These are phyloP conservation scores for Echiichthys vipera DNA, from an alignment of 2,797 vertebrate genomes.

Conservation along the genomic window DNA sequence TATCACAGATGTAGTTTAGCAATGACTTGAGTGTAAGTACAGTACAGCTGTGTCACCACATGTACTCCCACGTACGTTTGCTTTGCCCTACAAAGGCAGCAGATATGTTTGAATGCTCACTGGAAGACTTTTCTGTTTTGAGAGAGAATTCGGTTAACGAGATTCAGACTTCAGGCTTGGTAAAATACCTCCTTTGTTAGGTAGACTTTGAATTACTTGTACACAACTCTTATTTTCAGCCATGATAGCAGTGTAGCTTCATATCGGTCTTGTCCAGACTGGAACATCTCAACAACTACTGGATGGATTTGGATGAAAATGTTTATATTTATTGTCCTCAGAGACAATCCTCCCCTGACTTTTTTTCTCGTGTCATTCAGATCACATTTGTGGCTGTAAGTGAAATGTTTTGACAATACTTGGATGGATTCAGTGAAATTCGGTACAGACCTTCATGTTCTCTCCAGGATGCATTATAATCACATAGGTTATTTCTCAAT, in stretches of 20 bases:
- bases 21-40: background rate
- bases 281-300: background rate
- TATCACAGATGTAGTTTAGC: conserved; percentile 18
- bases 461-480: background rate
- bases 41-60: background rate
- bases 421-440: background rate
- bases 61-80: conserved; percentile 1
- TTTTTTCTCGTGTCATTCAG: background rate
- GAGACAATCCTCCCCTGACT: background rate
- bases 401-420: background rate
- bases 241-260: background rate
- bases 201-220: background rate
- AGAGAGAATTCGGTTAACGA: conserved; percentile 3
- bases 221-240: background rate
- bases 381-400: background rate
- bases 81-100: conserved; percentile 4
- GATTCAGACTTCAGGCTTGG: background rate
- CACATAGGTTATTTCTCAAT: background rate
- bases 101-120: conserved; percentile 13
- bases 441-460: background rate
- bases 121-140: conserved; percentile 2
- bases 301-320: no score
- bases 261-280: background rate
- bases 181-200: background rate
- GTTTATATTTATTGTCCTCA: background rate